phyloP scores from a whole-genome alignment of 2,888 invertebrate species.

The Agrotis ipsilon region DNA sequence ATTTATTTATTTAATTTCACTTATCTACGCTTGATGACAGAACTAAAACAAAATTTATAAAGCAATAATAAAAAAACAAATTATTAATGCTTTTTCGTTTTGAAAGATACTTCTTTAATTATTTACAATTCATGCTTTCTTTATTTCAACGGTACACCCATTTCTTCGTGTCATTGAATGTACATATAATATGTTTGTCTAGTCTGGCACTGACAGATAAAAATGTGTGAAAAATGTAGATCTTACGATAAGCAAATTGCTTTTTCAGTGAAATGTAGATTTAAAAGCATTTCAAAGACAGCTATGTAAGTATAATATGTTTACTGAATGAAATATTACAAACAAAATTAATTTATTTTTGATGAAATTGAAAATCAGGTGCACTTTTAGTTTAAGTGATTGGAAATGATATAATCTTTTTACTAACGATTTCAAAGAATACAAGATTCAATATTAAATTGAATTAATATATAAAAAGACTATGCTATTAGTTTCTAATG shows the following conservation, averaged over 20 bases:
- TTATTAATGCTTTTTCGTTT: slow-evolving; percentile 30
- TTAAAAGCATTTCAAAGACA: slow-evolving; percentile 24
- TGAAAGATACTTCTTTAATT: slow-evolving; percentile 32
- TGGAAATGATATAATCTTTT: too few species aligned
- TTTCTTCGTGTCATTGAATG: slow-evolving; percentile 42
- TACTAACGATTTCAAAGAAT: too few species aligned
- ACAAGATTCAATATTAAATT: too few species aligned
- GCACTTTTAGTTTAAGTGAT: too few species aligned
- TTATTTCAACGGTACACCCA: slow-evolving; percentile 34
- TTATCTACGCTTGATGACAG: background rate
- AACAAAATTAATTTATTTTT: too few species aligned
- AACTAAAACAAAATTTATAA: background rate
- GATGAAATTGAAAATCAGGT: too few species aligned
- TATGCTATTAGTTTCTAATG: too few species aligned
- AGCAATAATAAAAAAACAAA: background rate
- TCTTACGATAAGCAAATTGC: slow-evolving; percentile 27
- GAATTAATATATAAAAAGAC: too few species aligned
- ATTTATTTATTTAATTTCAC: background rate
- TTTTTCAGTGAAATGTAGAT: slow-evolving; percentile 40
- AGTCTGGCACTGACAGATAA: slow-evolving; percentile 38
- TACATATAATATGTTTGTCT: slow-evolving; percentile 34
- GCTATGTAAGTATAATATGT: background rate
- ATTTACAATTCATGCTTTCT: slow-evolving; percentile 32
- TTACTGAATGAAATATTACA: background rate
- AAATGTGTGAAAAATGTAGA: slow-evolving; percentile 32